Base-by-base conservation (phyloP, 2,888 invertebrate species). In the Lumbricus terrestris region DNA sequence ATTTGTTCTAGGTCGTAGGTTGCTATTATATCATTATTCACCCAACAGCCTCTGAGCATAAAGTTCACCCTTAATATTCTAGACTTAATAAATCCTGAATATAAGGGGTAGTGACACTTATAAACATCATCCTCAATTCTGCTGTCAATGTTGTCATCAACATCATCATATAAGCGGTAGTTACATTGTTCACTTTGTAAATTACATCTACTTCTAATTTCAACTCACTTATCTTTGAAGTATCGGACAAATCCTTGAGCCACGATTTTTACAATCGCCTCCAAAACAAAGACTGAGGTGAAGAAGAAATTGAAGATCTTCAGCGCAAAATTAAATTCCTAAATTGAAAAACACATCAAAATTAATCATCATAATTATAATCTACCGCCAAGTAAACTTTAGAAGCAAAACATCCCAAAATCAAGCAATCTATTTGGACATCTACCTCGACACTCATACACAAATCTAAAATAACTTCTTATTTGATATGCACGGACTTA, bases 301-400 rank as follows among this genome's bases (percentile, higher is more conserved):
- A 99, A 99, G 96, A 99, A 99, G 94, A 99, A 99, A 95, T 99
- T 99, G 96, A 99, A 98, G 94, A 99, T 98, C 95, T 98, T 98
- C 92, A 99, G 96, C 1, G 98, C 97, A 95, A 99, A 99, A 93
- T 97, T 97, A 91, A 99, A 96, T 88, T 97, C 97, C 95, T 96
- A 69, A 29, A 82, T 90, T 34, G 82, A 35, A n/a, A 90, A n/a
- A 38, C 33, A 33, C 37, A n/a, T 82, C 23, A 38, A 35, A 33
- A n/a, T n/a, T n/a, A n/a, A n/a, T 38, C 85, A n/a, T 88, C 85
- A 33, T 16, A 16, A 29, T 16, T n/a, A 54, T 69, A n/a, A 69
- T n/a, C 69, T n/a, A 69, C n/a, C n/a, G 69, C n/a, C 16, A 69
- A 11, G 4, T 54, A 29, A 54, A 2, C 18, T 18, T 47, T 13